These are phyloP conservation scores for Vannuccia rotundouncinata DNA, from an alignment of 2,888 invertebrate genomes.

Conservation along the genomic window DNA sequence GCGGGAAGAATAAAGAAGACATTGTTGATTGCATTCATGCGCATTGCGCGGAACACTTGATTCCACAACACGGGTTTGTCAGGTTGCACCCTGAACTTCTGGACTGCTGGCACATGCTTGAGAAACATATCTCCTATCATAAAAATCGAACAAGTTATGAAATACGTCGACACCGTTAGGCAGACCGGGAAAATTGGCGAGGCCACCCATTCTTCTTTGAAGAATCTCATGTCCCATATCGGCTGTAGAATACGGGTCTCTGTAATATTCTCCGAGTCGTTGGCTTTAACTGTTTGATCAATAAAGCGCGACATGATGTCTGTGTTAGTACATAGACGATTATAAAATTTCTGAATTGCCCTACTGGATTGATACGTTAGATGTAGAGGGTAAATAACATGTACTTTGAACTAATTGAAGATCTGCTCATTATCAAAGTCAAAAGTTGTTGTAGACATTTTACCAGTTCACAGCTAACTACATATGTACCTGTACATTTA, in stretches of 20 bases:
- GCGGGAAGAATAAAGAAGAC: constrained; percentile 56
- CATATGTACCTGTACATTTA: no score
- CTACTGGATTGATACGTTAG: no score
- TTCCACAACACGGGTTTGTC: constrained; percentile 48
- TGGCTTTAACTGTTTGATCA: neutral
- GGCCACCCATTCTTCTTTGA: constrained; percentile 51
- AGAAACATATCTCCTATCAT: constrained; percentile 50
- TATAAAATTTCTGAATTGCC: no score
- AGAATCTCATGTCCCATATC: constrained; percentile 53
- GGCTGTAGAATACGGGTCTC: constrained; percentile 47
- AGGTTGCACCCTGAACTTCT: constrained; percentile 51
- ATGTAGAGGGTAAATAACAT: no score
- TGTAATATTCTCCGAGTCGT: neutral
- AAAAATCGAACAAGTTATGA: constrained; percentile 54
- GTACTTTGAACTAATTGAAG: no score
- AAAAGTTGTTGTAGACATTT: no score
- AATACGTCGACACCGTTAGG: constrained; percentile 56
- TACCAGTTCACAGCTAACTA: no score
- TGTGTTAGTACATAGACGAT: no score
- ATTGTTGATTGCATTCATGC: constrained; percentile 53
- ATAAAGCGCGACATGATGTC: neutral
- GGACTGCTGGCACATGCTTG: constrained; percentile 29
- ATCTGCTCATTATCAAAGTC: no score
- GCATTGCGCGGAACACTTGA: constrained; percentile 47
- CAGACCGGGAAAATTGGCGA: constrained; percentile 58